These are phyloP conservation scores for Oncorhynchus masou DNA, from an alignment of 2,113 vertebrate species.

Conservation along the genomic window DNA sequence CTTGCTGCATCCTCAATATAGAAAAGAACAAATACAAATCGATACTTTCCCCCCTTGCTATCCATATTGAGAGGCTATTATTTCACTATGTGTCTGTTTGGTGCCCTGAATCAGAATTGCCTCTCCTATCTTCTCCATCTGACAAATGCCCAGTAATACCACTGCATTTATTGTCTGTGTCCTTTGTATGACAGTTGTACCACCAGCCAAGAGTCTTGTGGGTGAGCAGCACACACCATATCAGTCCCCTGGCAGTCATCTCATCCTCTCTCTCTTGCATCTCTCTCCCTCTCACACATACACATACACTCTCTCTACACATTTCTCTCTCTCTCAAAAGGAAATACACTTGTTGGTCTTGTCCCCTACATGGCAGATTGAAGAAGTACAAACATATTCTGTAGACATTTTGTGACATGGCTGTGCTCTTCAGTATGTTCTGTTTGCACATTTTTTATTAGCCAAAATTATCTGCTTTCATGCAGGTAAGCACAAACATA, in stretches of 20 bases:
- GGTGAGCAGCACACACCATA: slow-evolving; percentile 12
- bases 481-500: too few relatives aligned
- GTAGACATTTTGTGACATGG: too few relatives aligned
- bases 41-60: slow-evolving; percentile 11
- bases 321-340: background rate
- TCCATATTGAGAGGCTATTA: slow-evolving; percentile 19
- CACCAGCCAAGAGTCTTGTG: slow-evolving; percentile 6
- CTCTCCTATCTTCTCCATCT: slow-evolving; percentile 27
- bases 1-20: slow-evolving; percentile 33
- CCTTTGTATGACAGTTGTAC: slow-evolving; percentile 22
- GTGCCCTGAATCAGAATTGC: slow-evolving; percentile 30
- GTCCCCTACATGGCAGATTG: too few relatives aligned
- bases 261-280: background rate
- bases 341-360: too few relatives aligned
- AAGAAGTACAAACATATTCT: too few relatives aligned
- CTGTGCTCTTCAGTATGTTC: too few relatives aligned
- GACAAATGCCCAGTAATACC: slow-evolving; percentile 22
- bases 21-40: slow-evolving; percentile 29
- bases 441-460: too few relatives aligned
- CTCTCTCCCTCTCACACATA: background rate
- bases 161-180: slow-evolving; percentile 22
- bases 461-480: too few relatives aligned
- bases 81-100: slow-evolving; percentile 22
- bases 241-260: background rate
- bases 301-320: background rate